phyloP scores from a whole-genome alignment of 2,797 vertebrate genomes.

The Pangasius macronema region DNA sequence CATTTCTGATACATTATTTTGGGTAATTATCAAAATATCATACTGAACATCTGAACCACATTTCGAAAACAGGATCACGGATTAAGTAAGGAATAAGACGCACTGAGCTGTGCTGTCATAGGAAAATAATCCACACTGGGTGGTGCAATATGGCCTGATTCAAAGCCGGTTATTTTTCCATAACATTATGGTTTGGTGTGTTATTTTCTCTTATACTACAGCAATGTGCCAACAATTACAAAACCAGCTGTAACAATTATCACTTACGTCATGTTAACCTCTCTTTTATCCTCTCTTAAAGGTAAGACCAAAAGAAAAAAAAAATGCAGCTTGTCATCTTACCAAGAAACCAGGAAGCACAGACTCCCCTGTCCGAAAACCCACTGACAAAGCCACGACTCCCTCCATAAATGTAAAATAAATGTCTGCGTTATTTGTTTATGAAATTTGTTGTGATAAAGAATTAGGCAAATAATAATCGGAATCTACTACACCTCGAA shows the following conservation, averaged over 20 bases:
- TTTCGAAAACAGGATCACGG: neutral
- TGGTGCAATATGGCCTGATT: neutral
- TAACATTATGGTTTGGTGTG: neutral
- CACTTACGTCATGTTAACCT: neutral
- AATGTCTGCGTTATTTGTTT: neutral
- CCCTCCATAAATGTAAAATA: neutral
- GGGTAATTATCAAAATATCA: neutral
- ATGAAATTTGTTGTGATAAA: too few relatives aligned
- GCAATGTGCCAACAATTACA: neutral
- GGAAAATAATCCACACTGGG: neutral
- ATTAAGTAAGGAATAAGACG: neutral
- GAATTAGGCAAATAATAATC: too few relatives aligned
- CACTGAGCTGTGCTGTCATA: neutral
- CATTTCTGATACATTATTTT: neutral
- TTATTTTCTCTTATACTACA: neutral
- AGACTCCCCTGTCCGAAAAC: neutral
- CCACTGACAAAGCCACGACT: neutral
- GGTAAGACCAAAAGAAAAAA: neutral
- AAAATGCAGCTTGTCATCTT: neutral
- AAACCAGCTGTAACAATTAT: neutral
- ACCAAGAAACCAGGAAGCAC: neutral
- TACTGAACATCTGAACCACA: too few relatives aligned
- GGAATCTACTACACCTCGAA: too few relatives aligned
- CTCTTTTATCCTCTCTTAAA: neutral
- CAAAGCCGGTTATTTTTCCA: neutral